Percentiles rank a stretch among this genome's conserved stretches.
Evolutionary conservation across 2,888 invertebrate species (phyloP).

Genomic region (Drosophila antonietae): DNA sequence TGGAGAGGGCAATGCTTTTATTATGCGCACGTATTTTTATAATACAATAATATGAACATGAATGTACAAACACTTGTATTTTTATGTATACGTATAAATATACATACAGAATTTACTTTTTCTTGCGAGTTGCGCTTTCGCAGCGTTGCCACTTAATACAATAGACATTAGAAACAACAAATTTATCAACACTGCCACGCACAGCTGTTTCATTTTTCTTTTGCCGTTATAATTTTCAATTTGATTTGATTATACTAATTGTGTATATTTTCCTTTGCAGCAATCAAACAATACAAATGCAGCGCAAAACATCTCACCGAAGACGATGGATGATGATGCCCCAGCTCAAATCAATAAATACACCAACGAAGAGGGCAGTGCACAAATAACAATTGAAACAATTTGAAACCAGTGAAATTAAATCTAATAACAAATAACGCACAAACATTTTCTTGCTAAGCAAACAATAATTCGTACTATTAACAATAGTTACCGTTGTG

Average conservation of each 20-base stretch:
- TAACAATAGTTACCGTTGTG: constrained; percentile 5
- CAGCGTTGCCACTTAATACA: constrained; percentile 45
- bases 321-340: constrained; percentile 64
- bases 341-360: constrained; percentile 38
- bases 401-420: constrained; percentile 47
- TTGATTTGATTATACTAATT: neutral
- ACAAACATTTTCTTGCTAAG: constrained; percentile 21
- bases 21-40: neutral
- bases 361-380: constrained; percentile 28
- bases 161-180: constrained; percentile 7
- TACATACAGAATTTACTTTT: neutral
- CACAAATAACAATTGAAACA: constrained; percentile 58
- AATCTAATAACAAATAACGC: constrained; percentile 74
- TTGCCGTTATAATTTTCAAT: constrained; percentile 44
- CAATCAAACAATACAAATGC: constrained; percentile 58
- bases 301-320: constrained; percentile 44
- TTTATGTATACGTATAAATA: neutral
- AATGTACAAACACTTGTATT: neutral
- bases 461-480: constrained; percentile 5
- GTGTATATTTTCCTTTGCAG: constrained; percentile 19
- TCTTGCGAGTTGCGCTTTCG: neutral
- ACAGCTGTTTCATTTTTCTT: constrained; percentile 25
- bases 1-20: constrained; percentile 34
- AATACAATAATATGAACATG: neutral
- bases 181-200: constrained; percentile 40